phyloP scores from a whole-genome alignment of 2,797 vertebrate genomes.

The Xenentodon cancila region DNA sequence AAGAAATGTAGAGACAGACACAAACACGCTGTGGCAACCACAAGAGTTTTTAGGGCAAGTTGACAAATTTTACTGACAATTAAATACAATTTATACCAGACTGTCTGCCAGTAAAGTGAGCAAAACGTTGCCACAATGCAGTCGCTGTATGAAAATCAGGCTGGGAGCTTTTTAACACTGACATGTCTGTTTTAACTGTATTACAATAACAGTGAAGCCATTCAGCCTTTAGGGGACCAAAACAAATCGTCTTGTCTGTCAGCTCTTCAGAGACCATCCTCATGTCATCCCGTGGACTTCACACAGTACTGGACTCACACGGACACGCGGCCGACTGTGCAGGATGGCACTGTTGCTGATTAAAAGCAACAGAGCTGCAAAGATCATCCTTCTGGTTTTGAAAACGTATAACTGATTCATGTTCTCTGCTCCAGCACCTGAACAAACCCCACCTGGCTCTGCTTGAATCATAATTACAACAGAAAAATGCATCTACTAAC shows the following conservation, averaged over 20 bases:
- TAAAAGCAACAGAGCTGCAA: neutral
- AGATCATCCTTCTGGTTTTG: neutral
- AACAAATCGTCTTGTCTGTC: conserved; percentile 50
- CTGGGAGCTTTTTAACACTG: conserved; percentile 10
- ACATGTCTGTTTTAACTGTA: conserved; percentile 38
- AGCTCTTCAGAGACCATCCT: conserved; percentile 28
- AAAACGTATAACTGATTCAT: neutral
- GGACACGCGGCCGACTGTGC: conserved; percentile 2
- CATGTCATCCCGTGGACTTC: conserved; percentile 19
- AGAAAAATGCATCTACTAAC: neutral
- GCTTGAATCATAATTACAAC: neutral
- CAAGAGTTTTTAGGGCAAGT: neutral
- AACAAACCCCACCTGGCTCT: neutral
- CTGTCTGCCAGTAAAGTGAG: conserved; percentile 14
- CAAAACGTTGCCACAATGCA: conserved; percentile 13
- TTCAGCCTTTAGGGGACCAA: conserved; percentile 49
- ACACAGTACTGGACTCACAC: conserved; percentile 11
- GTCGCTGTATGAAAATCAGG: conserved; percentile 21
- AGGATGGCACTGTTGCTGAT: neutral
- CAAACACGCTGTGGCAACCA: conserved; percentile 50
- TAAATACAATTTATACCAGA: conserved; percentile 26
- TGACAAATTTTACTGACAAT: conserved; percentile 43
- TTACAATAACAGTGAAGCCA: conserved; percentile 37
- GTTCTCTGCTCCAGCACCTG: neutral
- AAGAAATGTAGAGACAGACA: conserved; percentile 22